These are phyloP conservation scores for Hypolimnas misippus DNA, from an alignment of 2,888 invertebrate species.

Conservation along the genomic window DNA sequence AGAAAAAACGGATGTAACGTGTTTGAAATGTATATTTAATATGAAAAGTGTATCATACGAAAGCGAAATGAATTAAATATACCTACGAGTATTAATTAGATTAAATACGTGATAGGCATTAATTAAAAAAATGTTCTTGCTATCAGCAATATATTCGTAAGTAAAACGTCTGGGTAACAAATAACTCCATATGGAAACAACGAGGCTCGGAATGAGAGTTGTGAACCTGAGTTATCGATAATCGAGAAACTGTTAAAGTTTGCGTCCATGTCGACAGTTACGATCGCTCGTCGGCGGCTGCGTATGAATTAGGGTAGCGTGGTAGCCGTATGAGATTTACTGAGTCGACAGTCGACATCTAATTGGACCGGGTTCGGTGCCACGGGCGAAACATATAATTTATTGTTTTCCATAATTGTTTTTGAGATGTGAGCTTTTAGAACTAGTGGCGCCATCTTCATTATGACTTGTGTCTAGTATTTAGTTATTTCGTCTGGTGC, in stretches of 20 bases:
- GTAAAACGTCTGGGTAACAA: constrained; percentile 1
- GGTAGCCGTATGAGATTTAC: constrained; percentile 80
- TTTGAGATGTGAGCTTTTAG: constrained; percentile 49
- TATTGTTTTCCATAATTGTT: constrained; percentile 80
- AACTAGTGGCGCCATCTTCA: constrained; percentile 34
- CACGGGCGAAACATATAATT: constrained; percentile 77
- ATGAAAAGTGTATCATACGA: not conserved
- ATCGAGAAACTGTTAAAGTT: constrained; percentile 69
- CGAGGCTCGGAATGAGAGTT: constrained; percentile 45
- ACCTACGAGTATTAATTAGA: not conserved
- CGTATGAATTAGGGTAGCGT: constrained; percentile 82
- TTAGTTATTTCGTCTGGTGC: constrained; percentile 10
- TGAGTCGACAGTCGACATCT: constrained; percentile 71
- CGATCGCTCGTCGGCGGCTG: constrained; percentile 65
- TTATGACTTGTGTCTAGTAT: constrained; percentile 3
- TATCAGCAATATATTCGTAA: not conserved
- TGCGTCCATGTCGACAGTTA: constrained; percentile 73
- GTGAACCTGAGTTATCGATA: constrained; percentile 61
- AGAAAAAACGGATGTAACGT: constrained; percentile 4
- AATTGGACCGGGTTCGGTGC: constrained; percentile 79
- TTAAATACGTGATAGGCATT: not conserved
- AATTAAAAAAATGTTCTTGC: not conserved
- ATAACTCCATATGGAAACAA: constrained; percentile 7
- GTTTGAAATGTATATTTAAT: not conserved
- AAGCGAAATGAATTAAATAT: constrained; percentile 3